phyloP scores from a whole-genome alignment of 64 coral and sea anemone genomes.

The Catalaphyllia jardinei region DNA sequence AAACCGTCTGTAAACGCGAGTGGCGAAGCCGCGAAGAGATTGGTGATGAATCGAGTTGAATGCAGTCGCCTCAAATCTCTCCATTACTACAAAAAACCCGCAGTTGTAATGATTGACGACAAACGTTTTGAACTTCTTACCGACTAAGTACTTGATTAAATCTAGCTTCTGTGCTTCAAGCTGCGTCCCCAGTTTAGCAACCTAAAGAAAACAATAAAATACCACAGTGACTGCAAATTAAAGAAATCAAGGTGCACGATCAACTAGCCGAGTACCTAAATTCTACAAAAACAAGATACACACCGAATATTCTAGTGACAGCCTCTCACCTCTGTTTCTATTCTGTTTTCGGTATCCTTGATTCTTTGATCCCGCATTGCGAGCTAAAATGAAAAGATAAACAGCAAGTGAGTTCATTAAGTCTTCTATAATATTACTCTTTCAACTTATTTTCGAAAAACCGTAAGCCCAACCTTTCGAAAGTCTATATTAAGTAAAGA shows the following conservation, averaged over 20 bases:
- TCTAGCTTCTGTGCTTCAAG: conserved; percentile 89
- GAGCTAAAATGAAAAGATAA: conserved; percentile 35
- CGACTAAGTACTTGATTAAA: conserved; percentile 91
- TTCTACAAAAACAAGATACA: background rate
- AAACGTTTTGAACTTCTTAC: conserved; percentile 22
- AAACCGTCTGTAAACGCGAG: too few relatives aligned
- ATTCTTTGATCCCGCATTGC: conserved; percentile 85
- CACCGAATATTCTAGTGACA: background rate
- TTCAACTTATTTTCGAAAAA: background rate
- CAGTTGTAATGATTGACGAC: background rate
- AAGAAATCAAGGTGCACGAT: background rate
- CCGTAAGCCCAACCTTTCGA: too few relatives aligned
- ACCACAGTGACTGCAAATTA: background rate
- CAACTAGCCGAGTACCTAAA: too few relatives aligned
- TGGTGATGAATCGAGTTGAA: too few relatives aligned
- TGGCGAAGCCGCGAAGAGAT: too few relatives aligned
- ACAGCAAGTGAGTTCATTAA: background rate
- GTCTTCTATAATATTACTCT: too few relatives aligned
- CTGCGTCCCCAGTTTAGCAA: conserved; percentile 86
- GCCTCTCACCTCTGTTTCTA: conserved; percentile 77
- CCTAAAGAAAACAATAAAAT: conserved; percentile 23
- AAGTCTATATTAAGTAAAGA: too few relatives aligned
- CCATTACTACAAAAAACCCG: too few relatives aligned
- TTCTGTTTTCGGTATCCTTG: conserved; percentile 84
- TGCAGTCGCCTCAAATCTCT: too few relatives aligned